Conservation (phyloP, 2,113 vertebrate genomes). For the Poicephalus gulielmi region DNA sequence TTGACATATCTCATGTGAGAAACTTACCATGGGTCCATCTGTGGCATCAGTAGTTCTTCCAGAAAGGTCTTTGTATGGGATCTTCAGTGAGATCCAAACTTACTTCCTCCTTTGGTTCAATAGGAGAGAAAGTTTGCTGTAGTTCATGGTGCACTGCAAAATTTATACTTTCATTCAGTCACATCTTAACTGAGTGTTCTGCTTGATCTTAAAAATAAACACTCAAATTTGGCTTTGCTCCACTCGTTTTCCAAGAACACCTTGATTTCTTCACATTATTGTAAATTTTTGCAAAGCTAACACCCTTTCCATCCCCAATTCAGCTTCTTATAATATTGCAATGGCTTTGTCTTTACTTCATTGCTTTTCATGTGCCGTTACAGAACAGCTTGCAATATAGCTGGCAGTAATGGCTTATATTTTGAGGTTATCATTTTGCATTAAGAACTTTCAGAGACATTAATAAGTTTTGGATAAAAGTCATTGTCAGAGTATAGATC, state of each 20-base stretch:
- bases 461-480: slow-evolving; percentile 2
- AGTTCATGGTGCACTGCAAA: neutral
- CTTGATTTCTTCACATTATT: neutral
- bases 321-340: neutral
- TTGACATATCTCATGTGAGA: neutral
- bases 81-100: neutral
- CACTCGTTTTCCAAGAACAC: neutral
- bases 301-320: neutral
- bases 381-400: slow-evolving; percentile 52
- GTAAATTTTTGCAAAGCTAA: slow-evolving; percentile 3
- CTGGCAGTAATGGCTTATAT: slow-evolving; percentile 11
- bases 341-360: neutral
- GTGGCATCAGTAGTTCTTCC: neutral
- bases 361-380: slow-evolving; percentile 23
- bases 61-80: neutral
- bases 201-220: neutral
- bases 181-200: neutral
- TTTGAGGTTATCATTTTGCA: slow-evolving; percentile 8
- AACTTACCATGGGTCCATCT: neutral
- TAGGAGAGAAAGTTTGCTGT: neutral
- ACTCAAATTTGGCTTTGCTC: neutral
- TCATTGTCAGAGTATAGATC: neutral
- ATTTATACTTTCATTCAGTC: neutral
- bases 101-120: neutral
- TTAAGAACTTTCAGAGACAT: neutral